phyloP scores from a whole-genome alignment of 2,797 vertebrate genomes.

The Dipus sagitta region DNA sequence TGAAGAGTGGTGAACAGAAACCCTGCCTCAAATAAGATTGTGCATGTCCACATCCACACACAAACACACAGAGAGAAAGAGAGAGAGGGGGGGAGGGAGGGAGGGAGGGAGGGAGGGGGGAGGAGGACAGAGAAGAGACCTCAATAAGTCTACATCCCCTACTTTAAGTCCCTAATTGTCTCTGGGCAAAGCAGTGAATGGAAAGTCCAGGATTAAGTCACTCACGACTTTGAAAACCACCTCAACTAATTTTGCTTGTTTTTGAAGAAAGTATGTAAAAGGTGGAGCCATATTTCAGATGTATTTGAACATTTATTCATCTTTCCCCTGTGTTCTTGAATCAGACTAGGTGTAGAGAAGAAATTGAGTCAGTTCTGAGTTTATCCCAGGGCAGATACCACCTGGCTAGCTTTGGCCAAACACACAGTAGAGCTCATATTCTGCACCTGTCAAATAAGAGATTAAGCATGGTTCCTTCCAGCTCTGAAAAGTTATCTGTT shows the following conservation, averaged over 20 bases:
- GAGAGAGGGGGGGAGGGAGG: too few relatives aligned
- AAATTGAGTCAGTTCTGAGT: not conserved
- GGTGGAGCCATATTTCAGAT: not conserved
- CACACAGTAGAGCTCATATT: rapidly evolving
- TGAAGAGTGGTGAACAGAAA: too few relatives aligned
- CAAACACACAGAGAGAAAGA: too few relatives aligned
- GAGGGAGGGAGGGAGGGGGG: too few relatives aligned
- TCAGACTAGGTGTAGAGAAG: not conserved
- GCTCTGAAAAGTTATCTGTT: not conserved
- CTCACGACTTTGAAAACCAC: slow-evolving; percentile 14
- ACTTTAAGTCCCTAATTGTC: rapidly evolving
- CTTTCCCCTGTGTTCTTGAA: not conserved
- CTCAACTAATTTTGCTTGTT: not conserved
- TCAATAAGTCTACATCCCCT: not conserved
- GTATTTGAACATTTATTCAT: not conserved
- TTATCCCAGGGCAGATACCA: not conserved
- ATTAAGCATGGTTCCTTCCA: not conserved
- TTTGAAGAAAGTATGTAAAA: not conserved
- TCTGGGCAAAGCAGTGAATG: not conserved
- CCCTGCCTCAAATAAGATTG: too few relatives aligned
- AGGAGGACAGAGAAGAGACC: too few relatives aligned
- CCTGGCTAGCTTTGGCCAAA: not conserved
- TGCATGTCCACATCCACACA: too few relatives aligned
- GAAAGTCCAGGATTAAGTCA: not conserved
- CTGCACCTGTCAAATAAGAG: not conserved